Conservation (phyloP, 2,113 vertebrate species). For the Nymphicus hollandicus region DNA sequence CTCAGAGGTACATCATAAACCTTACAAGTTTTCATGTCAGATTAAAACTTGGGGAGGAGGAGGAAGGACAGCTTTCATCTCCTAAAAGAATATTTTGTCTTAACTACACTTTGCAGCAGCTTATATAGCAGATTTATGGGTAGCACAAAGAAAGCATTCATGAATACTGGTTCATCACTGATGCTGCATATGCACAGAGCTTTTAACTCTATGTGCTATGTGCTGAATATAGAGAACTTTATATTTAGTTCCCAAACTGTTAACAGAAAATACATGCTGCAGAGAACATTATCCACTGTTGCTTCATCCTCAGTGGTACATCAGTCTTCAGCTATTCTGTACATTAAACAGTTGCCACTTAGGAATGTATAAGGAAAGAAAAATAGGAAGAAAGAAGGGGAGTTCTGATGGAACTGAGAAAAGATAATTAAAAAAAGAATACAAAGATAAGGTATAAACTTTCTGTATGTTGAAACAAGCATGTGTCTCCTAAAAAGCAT, state of each 20-base stretch:
- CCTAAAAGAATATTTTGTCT: conserved; percentile 13
- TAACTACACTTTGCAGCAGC: background rate
- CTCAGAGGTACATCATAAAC: background rate
- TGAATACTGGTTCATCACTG: background rate
- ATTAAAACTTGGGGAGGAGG: background rate
- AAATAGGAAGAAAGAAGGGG: background rate
- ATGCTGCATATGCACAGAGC: background rate
- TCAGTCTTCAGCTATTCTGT: background rate
- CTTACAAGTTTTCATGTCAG: background rate
- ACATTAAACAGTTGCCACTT: background rate
- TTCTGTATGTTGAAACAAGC: background rate
- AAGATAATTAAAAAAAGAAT: background rate
- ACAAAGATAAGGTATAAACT: background rate
- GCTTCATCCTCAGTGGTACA: background rate
- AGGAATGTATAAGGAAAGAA: background rate
- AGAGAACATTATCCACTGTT: background rate
- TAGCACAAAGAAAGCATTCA: background rate
- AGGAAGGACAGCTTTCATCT: background rate
- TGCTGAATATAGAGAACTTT: background rate
- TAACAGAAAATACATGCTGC: background rate
- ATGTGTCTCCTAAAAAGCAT: background rate
- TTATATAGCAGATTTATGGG: background rate
- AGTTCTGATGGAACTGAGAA: background rate
- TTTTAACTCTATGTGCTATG: background rate
- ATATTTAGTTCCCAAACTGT: background rate